Evolutionary conservation across 2,797 vertebrate species (phyloP).

Genomic region (Pampus argenteus): DNA sequence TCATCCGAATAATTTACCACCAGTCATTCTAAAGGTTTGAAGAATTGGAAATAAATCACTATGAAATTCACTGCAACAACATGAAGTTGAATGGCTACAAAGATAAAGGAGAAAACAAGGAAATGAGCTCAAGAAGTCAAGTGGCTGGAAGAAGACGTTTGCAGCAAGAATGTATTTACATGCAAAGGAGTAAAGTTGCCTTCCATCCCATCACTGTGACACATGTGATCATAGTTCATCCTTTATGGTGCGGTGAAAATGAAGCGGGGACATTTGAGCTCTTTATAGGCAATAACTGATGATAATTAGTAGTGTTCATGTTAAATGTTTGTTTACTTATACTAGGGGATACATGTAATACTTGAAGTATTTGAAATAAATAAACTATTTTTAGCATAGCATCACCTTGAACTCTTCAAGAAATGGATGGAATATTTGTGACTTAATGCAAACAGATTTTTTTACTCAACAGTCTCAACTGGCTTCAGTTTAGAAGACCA

Average conservation of each 20-base stretch:
- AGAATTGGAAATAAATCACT: not conserved
- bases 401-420: slow-evolving; percentile 2
- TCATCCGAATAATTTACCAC: slow-evolving; percentile 11
- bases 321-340: not conserved
- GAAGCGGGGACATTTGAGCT: slow-evolving; percentile 3
- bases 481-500: not conserved
- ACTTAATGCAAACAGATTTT: slow-evolving; percentile 8
- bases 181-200: not conserved
- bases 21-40: not conserved
- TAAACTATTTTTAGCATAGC: not conserved
- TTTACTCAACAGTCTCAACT: slow-evolving; percentile 8
- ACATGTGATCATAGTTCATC: not conserved
- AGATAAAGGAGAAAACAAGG: not conserved
- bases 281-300: not conserved
- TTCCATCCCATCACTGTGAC: not conserved
- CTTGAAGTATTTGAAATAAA: slow-evolving; percentile 16
- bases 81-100: not conserved
- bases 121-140: not conserved
- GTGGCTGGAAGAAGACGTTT: not conserved
- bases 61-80: not conserved
- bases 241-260: slow-evolving; percentile 5
- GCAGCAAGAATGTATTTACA: not conserved
- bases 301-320: not conserved
- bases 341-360: not conserved
- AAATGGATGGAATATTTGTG: not conserved